Evolutionary conservation across 2,888 invertebrate species (phyloP), one percentile per base, ranked within the genome.

Genomic region (Abrostola triplasia): DNA sequence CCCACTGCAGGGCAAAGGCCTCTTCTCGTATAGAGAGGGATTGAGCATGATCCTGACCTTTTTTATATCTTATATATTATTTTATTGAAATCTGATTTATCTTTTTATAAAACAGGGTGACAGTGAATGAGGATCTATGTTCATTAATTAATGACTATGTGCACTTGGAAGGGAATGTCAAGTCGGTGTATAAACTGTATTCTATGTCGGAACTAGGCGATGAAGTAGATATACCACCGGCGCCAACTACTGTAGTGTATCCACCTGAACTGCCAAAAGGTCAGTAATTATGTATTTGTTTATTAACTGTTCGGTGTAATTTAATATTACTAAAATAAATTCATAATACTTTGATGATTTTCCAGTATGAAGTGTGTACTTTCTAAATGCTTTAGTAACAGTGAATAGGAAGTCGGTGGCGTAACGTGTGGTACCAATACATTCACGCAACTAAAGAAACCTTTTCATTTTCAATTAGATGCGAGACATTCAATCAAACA

Each of bases 221-320:
- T 1, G 86, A 88, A 71, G 84, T 91, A 8, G 88, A 91, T 63
- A 77, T 94, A 65, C 95, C 95, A 5, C 86, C 93, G 2, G 81
- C 95, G 0, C 94, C 94, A 0, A 40, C 79, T 0, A 75, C 85
- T 0, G 85, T 87, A 0, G 89, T 93, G 0, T 88, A 81, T 62
- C 94, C 94, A 10, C 94, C 94, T 0, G 88, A 91, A 62, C 47
- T 93, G 38, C 83, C 88, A 11, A 90, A 85, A 89, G 94, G 94
- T 93, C 78, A 61, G 1, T 47, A 10, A 5, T 41, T 41, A 12
- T 24, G 5, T 13, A 7, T 40, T 7, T 40, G 40, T 40, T 9
- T 10, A 9, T n/a, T n/a, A n/a, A n/a, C n/a, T n/a, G n/a, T n/a
- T n/a, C n/a, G n/a, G n/a, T n/a, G n/a, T n/a, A n/a, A n/a, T n/a